phyloP scores from a whole-genome alignment of 2,113 vertebrate species.

The Copsychus sechellarum region DNA sequence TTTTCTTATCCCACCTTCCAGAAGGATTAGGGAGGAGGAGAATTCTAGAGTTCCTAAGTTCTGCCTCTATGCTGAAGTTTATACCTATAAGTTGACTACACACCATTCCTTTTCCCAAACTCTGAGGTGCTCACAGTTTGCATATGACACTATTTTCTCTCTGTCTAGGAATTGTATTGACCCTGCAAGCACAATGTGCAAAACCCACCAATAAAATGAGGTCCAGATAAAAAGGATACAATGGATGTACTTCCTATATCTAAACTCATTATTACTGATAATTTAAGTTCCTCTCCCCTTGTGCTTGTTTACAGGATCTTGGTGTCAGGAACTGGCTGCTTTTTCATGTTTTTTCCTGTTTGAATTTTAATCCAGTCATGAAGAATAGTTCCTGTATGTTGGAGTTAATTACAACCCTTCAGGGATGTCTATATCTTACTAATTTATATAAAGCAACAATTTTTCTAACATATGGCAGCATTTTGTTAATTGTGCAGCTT shows the following conservation, averaged over 20 bases:
- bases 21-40: not conserved
- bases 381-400: not conserved
- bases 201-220: not conserved
- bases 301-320: slow-evolving; percentile 21
- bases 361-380: not conserved
- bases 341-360: not conserved
- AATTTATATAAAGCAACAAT: not conserved
- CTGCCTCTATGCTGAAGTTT: not conserved
- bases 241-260: not conserved
- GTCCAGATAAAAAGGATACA: not conserved
- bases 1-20: not conserved
- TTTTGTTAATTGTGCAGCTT: not conserved
- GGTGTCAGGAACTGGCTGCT: not conserved
- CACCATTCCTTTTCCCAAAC: not conserved
- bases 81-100: not conserved
- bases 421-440: not conserved
- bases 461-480: not conserved
- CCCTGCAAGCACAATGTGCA: not conserved
- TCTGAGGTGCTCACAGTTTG: not conserved
- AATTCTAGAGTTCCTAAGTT: not conserved
- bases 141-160: not conserved
- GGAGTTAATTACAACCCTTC: not conserved
- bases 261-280: not conserved
- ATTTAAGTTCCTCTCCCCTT: not conserved
- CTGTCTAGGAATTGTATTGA: not conserved